phyloP scores from a whole-genome alignment of 2,797 vertebrate genomes.

The Peromyscus eremicus region DNA sequence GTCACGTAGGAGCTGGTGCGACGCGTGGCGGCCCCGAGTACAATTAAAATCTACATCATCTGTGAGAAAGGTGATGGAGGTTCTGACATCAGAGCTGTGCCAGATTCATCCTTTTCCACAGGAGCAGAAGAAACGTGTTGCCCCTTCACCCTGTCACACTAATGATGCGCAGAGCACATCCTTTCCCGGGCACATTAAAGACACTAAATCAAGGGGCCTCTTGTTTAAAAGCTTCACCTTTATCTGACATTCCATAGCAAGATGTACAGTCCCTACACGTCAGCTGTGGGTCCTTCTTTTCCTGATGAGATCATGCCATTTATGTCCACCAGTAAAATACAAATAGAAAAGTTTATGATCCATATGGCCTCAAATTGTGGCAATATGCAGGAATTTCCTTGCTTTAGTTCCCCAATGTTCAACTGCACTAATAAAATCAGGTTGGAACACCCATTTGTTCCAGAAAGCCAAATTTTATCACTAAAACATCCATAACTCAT shows the following conservation, averaged over 20 bases:
- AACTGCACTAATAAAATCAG: slow-evolving; percentile 86
- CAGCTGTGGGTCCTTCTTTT: slow-evolving; percentile 78
- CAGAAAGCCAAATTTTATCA: slow-evolving; percentile 85
- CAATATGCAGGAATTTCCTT: slow-evolving; percentile 85
- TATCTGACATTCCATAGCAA: slow-evolving; percentile 88
- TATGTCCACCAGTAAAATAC: slow-evolving; percentile 82
- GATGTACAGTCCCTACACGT: slow-evolving; percentile 84
- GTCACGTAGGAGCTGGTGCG: slow-evolving; percentile 91
- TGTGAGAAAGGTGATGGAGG: slow-evolving; percentile 89
- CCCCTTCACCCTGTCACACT: slow-evolving; percentile 89
- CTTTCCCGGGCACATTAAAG: slow-evolving; percentile 85
- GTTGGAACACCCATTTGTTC: slow-evolving; percentile 86
- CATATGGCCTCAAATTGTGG: slow-evolving; percentile 82
- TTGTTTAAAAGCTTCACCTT: slow-evolving; percentile 87
- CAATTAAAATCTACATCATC: slow-evolving; percentile 92
- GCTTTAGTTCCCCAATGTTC: slow-evolving; percentile 85
- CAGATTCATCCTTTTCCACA: slow-evolving; percentile 88
- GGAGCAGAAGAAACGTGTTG: slow-evolving; percentile 87
- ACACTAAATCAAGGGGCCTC: slow-evolving; percentile 87
- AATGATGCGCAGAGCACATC: slow-evolving; percentile 86
- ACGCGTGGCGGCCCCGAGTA: slow-evolving; percentile 86
- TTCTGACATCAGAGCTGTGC: slow-evolving; percentile 89
- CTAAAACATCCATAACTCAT: slow-evolving; percentile 85
- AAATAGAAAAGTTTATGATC: slow-evolving; percentile 86
- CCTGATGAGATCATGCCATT: slow-evolving; percentile 83